A percentile compares a stretch with the other conserved stretches of the same genome.
These are phyloP conservation scores for Drepana falcataria DNA, from an alignment of 2,888 invertebrate genomes.

Conservation along the genomic window DNA sequence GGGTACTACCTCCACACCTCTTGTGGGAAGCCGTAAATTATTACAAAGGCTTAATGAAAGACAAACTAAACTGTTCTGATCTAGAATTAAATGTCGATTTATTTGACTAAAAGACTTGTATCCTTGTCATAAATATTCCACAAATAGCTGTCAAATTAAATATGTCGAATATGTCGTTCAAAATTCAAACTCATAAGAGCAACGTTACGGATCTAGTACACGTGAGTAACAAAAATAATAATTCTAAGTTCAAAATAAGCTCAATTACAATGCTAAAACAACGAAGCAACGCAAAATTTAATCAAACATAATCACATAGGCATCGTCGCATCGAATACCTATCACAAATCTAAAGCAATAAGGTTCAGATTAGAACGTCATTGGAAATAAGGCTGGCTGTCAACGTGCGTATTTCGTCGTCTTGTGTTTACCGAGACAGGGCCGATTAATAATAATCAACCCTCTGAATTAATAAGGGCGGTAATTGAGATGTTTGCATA, in stretches of 20 bases:
- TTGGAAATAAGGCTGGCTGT: neutral
- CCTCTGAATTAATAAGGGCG: conserved; percentile 66
- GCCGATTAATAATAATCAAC: conserved; percentile 53
- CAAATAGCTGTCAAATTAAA: too few species aligned
- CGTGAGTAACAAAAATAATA: neutral
- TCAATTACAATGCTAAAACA: neutral
- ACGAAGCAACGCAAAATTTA: neutral
- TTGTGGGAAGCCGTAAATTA: too few species aligned
- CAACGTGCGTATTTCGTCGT: conserved; percentile 4
- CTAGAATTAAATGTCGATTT: too few species aligned
- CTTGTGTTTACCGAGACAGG: conserved; percentile 40
- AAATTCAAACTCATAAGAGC: too few species aligned
- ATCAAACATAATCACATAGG: neutral
- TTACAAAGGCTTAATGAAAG: too few species aligned
- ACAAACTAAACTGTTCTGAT: too few species aligned
- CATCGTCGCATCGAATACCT: neutral
- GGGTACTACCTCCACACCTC: too few species aligned
- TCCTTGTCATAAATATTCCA: too few species aligned
- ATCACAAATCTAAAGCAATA: neutral
- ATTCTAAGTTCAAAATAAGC: neutral
- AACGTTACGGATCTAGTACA: too few species aligned
- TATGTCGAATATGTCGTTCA: too few species aligned
- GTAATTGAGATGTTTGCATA: conserved; percentile 76
- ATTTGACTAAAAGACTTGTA: too few species aligned
- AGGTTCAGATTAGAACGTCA: neutral